Base-by-base conservation (phyloP, 53 echinoderm and acorn worm genomes). In the Actinopyga echinites region DNA sequence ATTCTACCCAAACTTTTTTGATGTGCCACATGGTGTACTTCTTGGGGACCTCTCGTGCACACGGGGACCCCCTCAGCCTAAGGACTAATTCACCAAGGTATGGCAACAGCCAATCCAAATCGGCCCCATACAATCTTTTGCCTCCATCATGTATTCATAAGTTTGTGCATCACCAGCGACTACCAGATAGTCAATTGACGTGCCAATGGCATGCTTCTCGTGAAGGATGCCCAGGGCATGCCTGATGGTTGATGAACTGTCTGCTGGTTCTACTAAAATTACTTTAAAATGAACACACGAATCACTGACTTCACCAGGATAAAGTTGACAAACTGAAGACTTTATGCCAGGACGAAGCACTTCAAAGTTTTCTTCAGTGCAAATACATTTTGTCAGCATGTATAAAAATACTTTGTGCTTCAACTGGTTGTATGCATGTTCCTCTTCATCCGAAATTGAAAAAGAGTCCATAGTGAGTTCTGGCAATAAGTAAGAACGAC, bases 371-470 rank as follows among this genome's bases (percentile, higher is more conserved):
- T 58, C 59, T 4, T 58, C 8, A 5, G 59, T 23, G 8, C n/a
- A 58, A 58, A 58, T 25, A 58, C 8, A 58, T 58, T 58, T 58
- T n/a, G 59, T n/a, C 26, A 58, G 59, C 59, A 58, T 58, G 59
- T 23, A 58, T 58, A 58, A 58, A 58, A 58, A 58, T 5, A 23
- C 59, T 23, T 58, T 58, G 59, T 58, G 8, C 22, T 23, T n/a
- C 5, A 58, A 58, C 8, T 58, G 59, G 37, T 37, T 37, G 7
- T 37, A 37, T 37, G 37, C 37, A 37, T 37, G 37, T 37, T 37
- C 37, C 7, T 37, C 37, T 37, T 37, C 37, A 37, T 7, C 37
- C 7, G 37, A 37, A 37, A 37, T 7, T 37, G 37, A 37, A 37
- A 37, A 37, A 37, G 37, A 37, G 37, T 37, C 37, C 3, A 37